Percentiles rank a stretch among this genome's conserved stretches.
Conservation (phyloP, 1,140 invertebrate genomes). For the Drosophila asahinai region DNA sequence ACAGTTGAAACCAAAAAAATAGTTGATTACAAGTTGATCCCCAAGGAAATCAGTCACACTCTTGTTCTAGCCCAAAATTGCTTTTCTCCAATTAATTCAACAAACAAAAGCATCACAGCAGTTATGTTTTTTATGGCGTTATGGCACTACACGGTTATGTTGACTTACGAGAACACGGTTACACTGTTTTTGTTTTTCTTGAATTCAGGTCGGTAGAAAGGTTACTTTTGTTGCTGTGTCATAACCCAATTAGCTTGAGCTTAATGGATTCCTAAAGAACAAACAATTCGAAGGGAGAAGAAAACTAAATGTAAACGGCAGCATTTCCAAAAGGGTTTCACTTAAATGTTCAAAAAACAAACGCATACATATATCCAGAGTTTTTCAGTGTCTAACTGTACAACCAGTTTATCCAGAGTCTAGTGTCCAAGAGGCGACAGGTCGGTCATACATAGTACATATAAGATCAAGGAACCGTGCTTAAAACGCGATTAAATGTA, state of each 20-base stretch:
- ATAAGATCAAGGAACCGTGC: constrained; percentile 17
- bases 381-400: constrained; percentile 51
- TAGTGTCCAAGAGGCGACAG: constrained; percentile 5
- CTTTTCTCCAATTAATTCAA: no score
- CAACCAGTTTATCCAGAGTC: constrained; percentile 32
- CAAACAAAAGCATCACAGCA: background rate
- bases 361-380: constrained; percentile 52
- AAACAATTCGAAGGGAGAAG: background rate
- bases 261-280: background rate
- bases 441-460: constrained; percentile 21
- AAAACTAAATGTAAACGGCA: constrained; percentile 67
- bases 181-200: background rate
- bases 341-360: constrained; percentile 71
- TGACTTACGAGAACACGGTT: background rate
- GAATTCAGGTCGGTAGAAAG: background rate
- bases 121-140: background rate
- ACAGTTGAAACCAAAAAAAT: background rate
- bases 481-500: constrained; percentile 11
- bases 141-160: background rate
- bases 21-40: constrained; percentile 1
- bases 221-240: no score
- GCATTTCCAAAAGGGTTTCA: constrained; percentile 78
- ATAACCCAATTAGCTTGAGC: background rate
- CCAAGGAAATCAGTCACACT: constrained; percentile 11
- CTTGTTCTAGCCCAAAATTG: background rate